Percentiles rank a stretch among this genome's conserved stretches.
Evolutionary conservation across 2,888 invertebrate species (phyloP).

Genomic region (Phaonia tiefii): DNA sequence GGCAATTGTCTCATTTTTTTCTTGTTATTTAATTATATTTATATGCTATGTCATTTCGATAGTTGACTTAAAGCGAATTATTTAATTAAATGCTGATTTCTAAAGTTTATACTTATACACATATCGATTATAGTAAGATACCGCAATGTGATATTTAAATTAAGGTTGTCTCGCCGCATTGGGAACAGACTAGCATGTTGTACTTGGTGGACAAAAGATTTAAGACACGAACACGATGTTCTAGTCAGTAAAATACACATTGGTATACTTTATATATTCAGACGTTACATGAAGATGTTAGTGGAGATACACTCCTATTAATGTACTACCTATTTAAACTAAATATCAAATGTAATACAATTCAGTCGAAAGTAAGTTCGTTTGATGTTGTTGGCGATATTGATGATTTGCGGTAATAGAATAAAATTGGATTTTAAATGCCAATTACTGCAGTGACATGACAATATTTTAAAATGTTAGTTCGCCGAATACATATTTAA

Average conservation of each 20-base stretch:
- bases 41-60: conserved; percentile 11
- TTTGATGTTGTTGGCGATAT: neutral
- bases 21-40: neutral
- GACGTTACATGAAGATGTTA: conserved; percentile 31
- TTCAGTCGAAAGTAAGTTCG: no score
- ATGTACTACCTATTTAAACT: no score
- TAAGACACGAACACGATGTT: conserved; percentile 10
- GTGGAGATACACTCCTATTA: no score
- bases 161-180: conserved; percentile 13
- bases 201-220: conserved; percentile 5
- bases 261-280: no score
- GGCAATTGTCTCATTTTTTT: conserved; percentile 30
- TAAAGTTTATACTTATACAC: neutral
- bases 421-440: no score
- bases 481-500: no score
- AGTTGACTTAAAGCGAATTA: neutral
- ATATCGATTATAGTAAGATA: neutral
- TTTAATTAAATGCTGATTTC: conserved; percentile 27
- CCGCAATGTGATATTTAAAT: conserved; percentile 30
- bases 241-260: no score
- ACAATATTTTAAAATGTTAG: no score
- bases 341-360: no score
- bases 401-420: no score
- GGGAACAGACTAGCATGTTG: no score
- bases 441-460: no score